phyloP scores from a whole-genome alignment of 2,113 vertebrate genomes.

The Rhizomys pruinosus region DNA sequence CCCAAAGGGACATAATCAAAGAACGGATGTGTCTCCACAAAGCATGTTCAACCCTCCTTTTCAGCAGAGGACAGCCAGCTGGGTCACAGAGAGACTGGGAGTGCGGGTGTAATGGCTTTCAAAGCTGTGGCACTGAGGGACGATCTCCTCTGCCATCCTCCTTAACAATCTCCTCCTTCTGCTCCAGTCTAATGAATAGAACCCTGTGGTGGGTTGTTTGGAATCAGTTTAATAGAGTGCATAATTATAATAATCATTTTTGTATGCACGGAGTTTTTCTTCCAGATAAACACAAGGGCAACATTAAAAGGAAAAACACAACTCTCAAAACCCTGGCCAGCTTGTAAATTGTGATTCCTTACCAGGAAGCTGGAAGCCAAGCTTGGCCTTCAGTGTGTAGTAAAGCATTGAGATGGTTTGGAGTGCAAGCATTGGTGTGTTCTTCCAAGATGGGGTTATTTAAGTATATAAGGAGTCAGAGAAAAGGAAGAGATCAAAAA shows the following conservation, averaged over 20 bases:
- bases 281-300: conserved; percentile 36
- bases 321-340: conserved; percentile 4
- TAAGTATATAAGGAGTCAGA: background rate
- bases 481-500: background rate
- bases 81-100: background rate
- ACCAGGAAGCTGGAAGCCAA: background rate
- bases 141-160: background rate
- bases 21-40: conserved; percentile 19
- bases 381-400: background rate
- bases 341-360: conserved; percentile 44
- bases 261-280: conserved; percentile 53
- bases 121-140: background rate
- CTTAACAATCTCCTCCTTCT: conserved; percentile 7
- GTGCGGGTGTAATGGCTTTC: background rate
- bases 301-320: conserved; percentile 39
- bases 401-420: background rate
- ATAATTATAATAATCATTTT: conserved; percentile 75
- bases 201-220: conserved; percentile 38
- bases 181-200: conserved; percentile 55
- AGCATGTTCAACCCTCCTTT: conserved; percentile 30
- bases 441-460: background rate
- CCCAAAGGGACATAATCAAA: conserved; percentile 35
- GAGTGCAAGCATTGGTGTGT: background rate
- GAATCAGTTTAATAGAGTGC: background rate
- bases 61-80: background rate